Percentiles rank a stretch among this genome's conserved stretches.
Evolutionary conservation across 2,113 vertebrate genomes (phyloP).

Genomic region (Aptenodytes patagonicus): DNA sequence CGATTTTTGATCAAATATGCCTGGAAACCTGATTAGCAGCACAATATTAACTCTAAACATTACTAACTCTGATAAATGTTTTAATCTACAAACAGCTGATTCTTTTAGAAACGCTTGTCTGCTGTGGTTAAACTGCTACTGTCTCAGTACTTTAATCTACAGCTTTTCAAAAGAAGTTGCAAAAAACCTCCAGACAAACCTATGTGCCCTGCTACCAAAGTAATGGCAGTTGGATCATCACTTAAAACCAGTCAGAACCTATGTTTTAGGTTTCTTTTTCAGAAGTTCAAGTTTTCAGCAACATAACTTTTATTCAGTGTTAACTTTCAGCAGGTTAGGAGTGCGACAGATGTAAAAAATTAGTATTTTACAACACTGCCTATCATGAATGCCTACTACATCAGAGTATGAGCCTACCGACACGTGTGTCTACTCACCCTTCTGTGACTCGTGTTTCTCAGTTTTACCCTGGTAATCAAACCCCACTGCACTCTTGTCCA

Average conservation of each 20-base stretch:
- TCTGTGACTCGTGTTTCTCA: conserved; percentile 92
- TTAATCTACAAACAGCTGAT: background rate
- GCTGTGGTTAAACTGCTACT: background rate
- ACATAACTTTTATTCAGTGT: accelerated
- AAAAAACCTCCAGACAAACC: background rate
- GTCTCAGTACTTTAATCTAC: background rate
- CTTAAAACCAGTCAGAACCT: background rate
- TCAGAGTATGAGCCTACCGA: background rate
- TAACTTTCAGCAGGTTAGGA: background rate
- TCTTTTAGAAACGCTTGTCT: background rate
- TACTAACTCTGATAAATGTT: background rate
- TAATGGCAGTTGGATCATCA: background rate
- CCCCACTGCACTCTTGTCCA: conserved; percentile 93
- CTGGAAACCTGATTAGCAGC: background rate
- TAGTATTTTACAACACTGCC: background rate
- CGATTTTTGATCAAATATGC: background rate
- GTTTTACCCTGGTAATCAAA: conserved; percentile 96
- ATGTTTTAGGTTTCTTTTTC: background rate
- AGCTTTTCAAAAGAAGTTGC: background rate
- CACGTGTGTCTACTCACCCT: conserved; percentile 73
- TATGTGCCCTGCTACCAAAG: background rate
- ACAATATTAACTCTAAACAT: background rate
- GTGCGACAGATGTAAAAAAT: background rate
- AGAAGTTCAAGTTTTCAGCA: background rate
- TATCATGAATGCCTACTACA: background rate